These are phyloP conservation scores for Quadroppia sp. DNA, from an alignment of 2,888 invertebrate species.

Conservation along the genomic window DNA sequence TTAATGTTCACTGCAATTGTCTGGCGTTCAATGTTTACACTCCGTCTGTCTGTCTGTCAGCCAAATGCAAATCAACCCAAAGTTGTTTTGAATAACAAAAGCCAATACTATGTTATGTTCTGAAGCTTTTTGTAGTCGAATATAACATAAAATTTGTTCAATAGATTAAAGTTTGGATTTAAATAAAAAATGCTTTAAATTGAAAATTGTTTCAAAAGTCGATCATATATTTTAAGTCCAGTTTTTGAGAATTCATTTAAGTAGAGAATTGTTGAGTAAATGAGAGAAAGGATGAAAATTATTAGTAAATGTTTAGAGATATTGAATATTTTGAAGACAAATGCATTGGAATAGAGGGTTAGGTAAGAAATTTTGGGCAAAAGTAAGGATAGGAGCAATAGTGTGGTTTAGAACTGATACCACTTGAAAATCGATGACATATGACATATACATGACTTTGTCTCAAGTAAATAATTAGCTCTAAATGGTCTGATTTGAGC, in stretches of 20 bases:
- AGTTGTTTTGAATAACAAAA: slow-evolving; percentile 31
- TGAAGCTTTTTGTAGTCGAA: background rate
- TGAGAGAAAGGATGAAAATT: no score
- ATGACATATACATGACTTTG: slow-evolving; percentile 20
- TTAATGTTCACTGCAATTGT: background rate
- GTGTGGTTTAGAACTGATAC: background rate
- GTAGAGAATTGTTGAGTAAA: background rate
- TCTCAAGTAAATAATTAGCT: slow-evolving; percentile 27
- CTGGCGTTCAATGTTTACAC: background rate
- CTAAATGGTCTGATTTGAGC: slow-evolving; percentile 31
- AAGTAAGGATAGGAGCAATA: background rate
- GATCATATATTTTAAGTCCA: background rate
- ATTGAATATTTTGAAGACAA: background rate
- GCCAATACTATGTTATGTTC: background rate
- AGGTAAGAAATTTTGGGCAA: slow-evolving; percentile 7
- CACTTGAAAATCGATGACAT: slow-evolving; percentile 33
- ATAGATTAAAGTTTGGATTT: no score
- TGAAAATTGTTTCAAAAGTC: background rate
- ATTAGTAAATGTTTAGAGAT: background rate
- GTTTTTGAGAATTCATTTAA: background rate
- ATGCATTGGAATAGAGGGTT: slow-evolving; percentile 6
- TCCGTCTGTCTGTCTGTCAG: background rate
- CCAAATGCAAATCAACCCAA: slow-evolving; percentile 6
- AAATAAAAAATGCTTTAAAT: background rate
- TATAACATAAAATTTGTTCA: no score